Evolutionary conservation across 2,797 vertebrate species (phyloP).

Genomic region (Crenichthys baileyi): DNA sequence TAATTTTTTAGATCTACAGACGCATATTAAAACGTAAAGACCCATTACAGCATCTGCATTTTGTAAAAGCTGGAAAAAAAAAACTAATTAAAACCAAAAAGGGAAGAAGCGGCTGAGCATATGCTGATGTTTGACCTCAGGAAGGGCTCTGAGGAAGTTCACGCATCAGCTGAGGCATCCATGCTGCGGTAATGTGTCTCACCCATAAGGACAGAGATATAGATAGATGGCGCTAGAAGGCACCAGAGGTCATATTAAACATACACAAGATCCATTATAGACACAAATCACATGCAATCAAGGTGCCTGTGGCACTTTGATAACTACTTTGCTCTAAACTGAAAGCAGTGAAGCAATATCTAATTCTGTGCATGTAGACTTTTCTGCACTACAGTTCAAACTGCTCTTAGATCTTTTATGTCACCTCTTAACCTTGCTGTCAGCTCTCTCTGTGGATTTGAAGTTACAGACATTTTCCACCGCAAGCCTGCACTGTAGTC

Average conservation of each 20-base stretch:
- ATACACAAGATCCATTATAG: not conserved
- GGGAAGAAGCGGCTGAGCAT: conserved; percentile 14
- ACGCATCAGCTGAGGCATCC: conserved; percentile 21
- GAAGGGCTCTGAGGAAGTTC: conserved; percentile 15
- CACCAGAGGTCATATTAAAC: conserved; percentile 18
- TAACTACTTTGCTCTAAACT: not conserved
- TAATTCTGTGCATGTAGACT: not conserved
- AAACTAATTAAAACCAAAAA: not conserved
- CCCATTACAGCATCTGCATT: not conserved
- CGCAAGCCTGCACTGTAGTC: conserved; percentile 25
- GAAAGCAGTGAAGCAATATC: not conserved
- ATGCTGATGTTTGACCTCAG: conserved; percentile 40
- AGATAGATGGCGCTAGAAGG: conserved; percentile 17
- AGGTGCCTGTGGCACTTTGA: not conserved
- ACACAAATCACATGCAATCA: not conserved
- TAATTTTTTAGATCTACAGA: not conserved
- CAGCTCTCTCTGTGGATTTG: conserved; percentile 23
- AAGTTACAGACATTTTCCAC: conserved; percentile 42
- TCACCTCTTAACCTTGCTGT: conserved; percentile 43
- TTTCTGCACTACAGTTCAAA: not conserved
- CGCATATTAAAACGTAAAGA: not conserved
- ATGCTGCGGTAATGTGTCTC: conserved; percentile 29
- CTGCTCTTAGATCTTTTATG: conserved; percentile 26
- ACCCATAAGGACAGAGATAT: conserved; percentile 33
- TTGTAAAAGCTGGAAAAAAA: not conserved